Conservation (phyloP, 1,140 invertebrate species). For the Diorhabda carinulata region DNA sequence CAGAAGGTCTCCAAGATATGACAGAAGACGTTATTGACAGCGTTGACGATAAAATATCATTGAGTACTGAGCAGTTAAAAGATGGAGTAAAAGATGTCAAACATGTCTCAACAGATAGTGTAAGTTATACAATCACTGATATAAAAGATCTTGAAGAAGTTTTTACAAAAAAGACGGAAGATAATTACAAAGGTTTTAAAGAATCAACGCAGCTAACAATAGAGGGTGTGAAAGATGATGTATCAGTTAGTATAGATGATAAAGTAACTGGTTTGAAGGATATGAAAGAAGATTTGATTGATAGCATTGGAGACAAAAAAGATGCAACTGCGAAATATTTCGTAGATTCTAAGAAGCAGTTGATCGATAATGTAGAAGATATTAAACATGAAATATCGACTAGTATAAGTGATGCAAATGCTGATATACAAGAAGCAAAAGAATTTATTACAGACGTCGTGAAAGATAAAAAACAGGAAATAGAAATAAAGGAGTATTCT, state of each 20-base stretch:
- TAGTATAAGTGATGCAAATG: neutral
- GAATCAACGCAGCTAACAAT: neutral
- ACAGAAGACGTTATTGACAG: too few relatives aligned
- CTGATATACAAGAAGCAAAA: neutral
- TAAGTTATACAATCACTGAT: neutral
- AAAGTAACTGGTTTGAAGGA: neutral
- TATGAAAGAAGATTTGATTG: neutral
- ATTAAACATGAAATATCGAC: neutral
- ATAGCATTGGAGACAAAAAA: neutral
- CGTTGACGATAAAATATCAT: too few relatives aligned
- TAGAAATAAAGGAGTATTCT: neutral
- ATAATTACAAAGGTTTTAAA: neutral
- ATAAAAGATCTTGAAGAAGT: slow-evolving; percentile 15
- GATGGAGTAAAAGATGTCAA: too few relatives aligned
- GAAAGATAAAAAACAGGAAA: neutral
- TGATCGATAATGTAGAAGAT: slow-evolving; percentile 1
- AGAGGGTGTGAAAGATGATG: neutral
- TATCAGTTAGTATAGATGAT: neutral
- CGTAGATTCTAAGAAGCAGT: neutral
- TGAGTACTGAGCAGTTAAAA: too few relatives aligned
- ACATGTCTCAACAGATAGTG: too few relatives aligned
- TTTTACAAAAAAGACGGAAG: slow-evolving; percentile 12
- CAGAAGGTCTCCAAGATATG: too few relatives aligned
- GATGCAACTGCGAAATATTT: too few relatives aligned
- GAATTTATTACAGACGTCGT: neutral